Percentiles rank a stretch among this genome's conserved stretches.
phyloP scores from a whole-genome alignment of 2,888 invertebrate species.

The Cryptocephalus primarius region DNA sequence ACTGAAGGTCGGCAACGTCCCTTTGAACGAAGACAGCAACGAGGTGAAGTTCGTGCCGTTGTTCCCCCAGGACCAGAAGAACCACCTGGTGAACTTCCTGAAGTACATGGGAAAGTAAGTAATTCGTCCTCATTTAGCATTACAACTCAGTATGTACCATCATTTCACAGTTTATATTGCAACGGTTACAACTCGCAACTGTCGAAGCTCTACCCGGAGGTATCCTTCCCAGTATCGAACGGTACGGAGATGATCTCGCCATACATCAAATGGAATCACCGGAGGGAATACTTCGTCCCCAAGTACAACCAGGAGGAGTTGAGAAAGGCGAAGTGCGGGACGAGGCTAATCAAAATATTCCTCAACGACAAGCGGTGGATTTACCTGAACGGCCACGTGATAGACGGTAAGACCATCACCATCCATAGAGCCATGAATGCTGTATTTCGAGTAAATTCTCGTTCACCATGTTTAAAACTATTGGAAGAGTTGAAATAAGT shows the following conservation, averaged over 20 bases:
- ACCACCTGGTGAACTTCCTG: conserved; percentile 4
- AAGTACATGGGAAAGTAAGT: conserved; percentile 11
- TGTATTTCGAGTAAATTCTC: background rate
- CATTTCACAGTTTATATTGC: conserved; percentile 54
- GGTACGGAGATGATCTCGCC: conserved; percentile 45
- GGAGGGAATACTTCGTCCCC: conserved; percentile 59
- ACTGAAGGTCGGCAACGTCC: conserved; percentile 9
- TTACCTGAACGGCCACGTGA: conserved; percentile 67
- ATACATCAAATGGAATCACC: conserved; percentile 81
- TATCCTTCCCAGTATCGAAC: conserved; percentile 73
- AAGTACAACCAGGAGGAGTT: conserved; percentile 8
- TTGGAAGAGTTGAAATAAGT: no score
- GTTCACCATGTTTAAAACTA: background rate
- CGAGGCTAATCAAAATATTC: conserved; percentile 6
- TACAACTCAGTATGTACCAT: background rate
- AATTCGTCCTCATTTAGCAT: background rate
- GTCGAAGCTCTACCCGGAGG: conserved; percentile 62
- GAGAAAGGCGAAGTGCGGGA: conserved; percentile 3
- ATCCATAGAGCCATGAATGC: background rate
- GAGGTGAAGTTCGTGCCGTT: conserved; percentile 4
- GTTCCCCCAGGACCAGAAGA: background rate
- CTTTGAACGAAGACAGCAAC: background rate
- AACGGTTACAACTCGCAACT: conserved; percentile 66
- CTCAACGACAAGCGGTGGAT: conserved; percentile 47
- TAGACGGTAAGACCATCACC: conserved; percentile 44